phyloP scores from a whole-genome alignment of 2,888 invertebrate genomes.

The Heliconius ismenius region DNA sequence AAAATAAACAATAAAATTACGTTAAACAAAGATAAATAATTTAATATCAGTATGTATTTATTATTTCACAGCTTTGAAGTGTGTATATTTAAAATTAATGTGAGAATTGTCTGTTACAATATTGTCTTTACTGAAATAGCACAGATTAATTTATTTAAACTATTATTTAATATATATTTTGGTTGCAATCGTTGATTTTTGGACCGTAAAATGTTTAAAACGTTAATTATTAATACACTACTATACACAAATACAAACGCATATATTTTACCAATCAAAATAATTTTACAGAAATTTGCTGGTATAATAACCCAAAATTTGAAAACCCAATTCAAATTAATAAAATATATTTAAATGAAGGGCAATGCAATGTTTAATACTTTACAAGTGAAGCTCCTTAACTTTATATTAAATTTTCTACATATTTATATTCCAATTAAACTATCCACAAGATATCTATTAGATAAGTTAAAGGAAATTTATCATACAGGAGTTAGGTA shows the following conservation, averaged over 20 bases:
- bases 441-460: background rate
- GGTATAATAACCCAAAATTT: background rate
- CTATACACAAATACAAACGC: background rate
- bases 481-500: background rate
- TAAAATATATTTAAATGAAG: background rate
- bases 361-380: background rate
- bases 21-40: background rate
- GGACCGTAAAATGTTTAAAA: background rate
- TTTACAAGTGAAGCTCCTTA: background rate
- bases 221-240: background rate
- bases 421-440: constrained; percentile 3
- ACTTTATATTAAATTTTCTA: background rate
- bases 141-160: background rate
- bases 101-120: background rate
- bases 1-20: background rate
- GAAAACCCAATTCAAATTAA: background rate
- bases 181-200: background rate
- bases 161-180: background rate
- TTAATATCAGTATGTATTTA: background rate
- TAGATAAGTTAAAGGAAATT: background rate
- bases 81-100: background rate
- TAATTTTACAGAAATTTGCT: background rate
- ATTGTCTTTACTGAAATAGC: background rate
- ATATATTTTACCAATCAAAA: background rate
- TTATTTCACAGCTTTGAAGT: background rate